Conservation (phyloP, 2,888 invertebrate genomes). For the Athrips mouffetella region DNA sequence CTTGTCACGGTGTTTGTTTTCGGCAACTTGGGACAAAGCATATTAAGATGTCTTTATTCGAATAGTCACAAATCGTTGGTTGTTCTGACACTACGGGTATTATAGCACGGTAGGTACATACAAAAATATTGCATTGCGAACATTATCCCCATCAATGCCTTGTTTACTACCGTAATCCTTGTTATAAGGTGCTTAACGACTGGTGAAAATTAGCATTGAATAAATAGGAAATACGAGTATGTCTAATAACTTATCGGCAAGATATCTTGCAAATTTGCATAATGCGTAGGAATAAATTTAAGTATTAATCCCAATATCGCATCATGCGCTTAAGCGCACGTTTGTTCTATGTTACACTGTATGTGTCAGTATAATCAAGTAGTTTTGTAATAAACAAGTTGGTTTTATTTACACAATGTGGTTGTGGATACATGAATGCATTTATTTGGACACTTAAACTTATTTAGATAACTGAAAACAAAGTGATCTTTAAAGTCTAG, state of each 20-base stretch:
- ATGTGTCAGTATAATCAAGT: conserved; percentile 31
- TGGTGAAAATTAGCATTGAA: conserved; percentile 7
- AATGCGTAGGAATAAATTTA: background rate
- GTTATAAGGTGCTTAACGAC: background rate
- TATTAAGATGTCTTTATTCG: background rate
- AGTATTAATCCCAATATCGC: conserved; percentile 12
- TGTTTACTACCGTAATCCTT: background rate
- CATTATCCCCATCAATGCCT: no score
- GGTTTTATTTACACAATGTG: conserved; percentile 7
- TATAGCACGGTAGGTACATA: no score
- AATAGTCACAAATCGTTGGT: no score
- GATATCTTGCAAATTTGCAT: conserved; percentile 1
- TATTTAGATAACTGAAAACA: no score
- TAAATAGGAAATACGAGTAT: background rate
- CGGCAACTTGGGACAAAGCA: background rate
- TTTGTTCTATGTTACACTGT: background rate
- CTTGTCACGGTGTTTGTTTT: conserved; percentile 43
- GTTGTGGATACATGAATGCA: no score
- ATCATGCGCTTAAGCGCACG: background rate
- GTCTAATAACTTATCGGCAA: background rate
- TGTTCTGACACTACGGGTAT: no score
- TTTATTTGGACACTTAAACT: no score
- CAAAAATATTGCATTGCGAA: no score
- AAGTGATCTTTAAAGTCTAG: no score
- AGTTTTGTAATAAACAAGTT: conserved; percentile 31